These are phyloP conservation scores for Hippolais icterina DNA, from an alignment of 2,113 vertebrate genomes.

Conservation along the genomic window DNA sequence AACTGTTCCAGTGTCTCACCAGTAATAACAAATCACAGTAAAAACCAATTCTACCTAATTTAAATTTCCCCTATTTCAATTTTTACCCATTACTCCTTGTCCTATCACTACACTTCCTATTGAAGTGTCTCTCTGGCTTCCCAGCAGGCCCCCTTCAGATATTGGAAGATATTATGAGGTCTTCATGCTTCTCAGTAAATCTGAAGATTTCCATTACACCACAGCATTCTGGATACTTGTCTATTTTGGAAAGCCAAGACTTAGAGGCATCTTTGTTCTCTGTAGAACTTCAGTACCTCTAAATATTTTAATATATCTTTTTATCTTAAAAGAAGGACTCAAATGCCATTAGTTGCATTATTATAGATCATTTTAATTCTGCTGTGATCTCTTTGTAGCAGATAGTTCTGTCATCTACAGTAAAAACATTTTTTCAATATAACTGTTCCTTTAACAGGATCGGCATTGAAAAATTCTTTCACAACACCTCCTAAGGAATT, in stretches of 20 bases:
- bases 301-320: neutral
- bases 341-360: neutral
- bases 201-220: neutral
- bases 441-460: neutral
- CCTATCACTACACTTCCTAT: too few species aligned
- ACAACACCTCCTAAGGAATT: neutral
- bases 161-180: neutral
- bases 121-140: neutral
- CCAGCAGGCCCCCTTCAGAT: neutral
- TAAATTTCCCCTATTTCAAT: neutral
- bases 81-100: neutral
- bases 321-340: neutral
- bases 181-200: neutral
- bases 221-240: too few species aligned
- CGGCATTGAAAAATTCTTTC: neutral
- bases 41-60: neutral
- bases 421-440: neutral
- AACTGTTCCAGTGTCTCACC: neutral
- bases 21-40: neutral
- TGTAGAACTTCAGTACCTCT: neutral
- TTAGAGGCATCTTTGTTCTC: neutral
- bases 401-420: neutral
- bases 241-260: neutral
- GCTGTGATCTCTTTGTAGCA: neutral
- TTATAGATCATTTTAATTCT: neutral